Base-by-base conservation (phyloP, 2,888 invertebrate genomes). In the Apoda limacodes region DNA sequence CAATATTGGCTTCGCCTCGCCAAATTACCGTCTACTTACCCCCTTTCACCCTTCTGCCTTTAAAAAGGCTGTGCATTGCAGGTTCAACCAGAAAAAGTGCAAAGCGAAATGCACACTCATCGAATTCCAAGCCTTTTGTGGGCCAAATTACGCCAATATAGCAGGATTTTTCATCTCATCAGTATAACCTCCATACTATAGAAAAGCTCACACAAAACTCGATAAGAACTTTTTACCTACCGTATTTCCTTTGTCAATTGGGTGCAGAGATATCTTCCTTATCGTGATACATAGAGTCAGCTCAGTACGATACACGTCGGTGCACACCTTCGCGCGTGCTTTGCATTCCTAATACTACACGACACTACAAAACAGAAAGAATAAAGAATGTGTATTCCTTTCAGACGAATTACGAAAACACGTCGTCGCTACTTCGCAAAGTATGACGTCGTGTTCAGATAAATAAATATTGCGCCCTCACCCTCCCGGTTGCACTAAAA, bases 381-480 rank as follows among this genome's bases (percentile, higher is more conserved):
- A 56, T 54, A 62, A n/a, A n/a, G n/a, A n/a, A n/a, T n/a, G n/a
- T n/a, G n/a, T 17, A 7, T 7, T 7, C 50, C 55, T 55, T 56
- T 60, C 62, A 52, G 43, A 38, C 58, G 67, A 71, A 71, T 71
- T 69, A 74, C 68, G 46, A 44, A 46, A 47, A 56, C 60, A 59
- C 61, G 60, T 59, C 61, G 60, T 61, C 63, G 67, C 67, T 63
- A 52, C 58, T 51, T 63, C 59, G 68, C 60, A 68, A 70, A 70
- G 68, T 70, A 70, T 66, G 61, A 62, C 67, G 57, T 59, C 60
- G 65, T 59, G 65, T 65, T 64, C 60, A 52, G 66, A 78, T 75
- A 78, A 78, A 78, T 78, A 78, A 78, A 78, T 80, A 76, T 72
- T 76, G 75, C 76, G 75, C 80, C 80, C 80, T 80, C 80, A 64